phyloP scores from a whole-genome alignment of 2,888 invertebrate species.

The Gastracanthus pulcherrimus region DNA sequence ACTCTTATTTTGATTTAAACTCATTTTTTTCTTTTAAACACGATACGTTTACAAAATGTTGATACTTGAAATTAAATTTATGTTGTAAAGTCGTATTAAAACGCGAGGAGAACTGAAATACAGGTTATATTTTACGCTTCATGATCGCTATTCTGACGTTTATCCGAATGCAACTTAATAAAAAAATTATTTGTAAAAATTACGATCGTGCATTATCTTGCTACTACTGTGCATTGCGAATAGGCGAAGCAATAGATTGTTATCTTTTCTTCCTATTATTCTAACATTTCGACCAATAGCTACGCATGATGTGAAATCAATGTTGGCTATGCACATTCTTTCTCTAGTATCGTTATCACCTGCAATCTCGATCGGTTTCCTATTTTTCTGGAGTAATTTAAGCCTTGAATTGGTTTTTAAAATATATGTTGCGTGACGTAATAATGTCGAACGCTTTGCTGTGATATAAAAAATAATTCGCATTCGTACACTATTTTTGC shows the following conservation, averaged over 20 bases:
- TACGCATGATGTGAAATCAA: constrained; percentile 14
- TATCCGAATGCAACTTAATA: not conserved
- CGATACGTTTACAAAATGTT: too few relatives aligned
- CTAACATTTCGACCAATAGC: not conserved
- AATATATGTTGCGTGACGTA: not conserved
- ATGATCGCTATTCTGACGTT: not conserved
- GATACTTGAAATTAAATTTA: not conserved
- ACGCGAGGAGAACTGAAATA: not conserved
- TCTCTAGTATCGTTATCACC: constrained; percentile 4
- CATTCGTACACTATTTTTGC: too few relatives aligned
- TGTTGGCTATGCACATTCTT: constrained; percentile 13
- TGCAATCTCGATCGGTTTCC: not conserved
- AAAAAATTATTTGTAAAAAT: constrained; percentile 7
- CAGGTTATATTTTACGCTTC: not conserved
- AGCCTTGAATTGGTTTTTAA: constrained; percentile 19
- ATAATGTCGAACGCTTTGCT: not conserved
- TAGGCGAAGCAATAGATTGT: too few relatives aligned
- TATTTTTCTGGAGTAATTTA: constrained; percentile 3
- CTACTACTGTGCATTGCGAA: not conserved
- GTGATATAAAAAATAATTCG: not conserved
- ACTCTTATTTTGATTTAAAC: not conserved
- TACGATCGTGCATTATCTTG: constrained; percentile 25
- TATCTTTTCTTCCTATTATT: constrained; percentile 33
- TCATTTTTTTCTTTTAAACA: too few relatives aligned
- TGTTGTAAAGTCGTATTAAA: not conserved